A percentile compares a stretch with the other conserved stretches of the same genome.
Conservation (phyloP, 2,888 invertebrate species). For the Megalurothrips usitatus region DNA sequence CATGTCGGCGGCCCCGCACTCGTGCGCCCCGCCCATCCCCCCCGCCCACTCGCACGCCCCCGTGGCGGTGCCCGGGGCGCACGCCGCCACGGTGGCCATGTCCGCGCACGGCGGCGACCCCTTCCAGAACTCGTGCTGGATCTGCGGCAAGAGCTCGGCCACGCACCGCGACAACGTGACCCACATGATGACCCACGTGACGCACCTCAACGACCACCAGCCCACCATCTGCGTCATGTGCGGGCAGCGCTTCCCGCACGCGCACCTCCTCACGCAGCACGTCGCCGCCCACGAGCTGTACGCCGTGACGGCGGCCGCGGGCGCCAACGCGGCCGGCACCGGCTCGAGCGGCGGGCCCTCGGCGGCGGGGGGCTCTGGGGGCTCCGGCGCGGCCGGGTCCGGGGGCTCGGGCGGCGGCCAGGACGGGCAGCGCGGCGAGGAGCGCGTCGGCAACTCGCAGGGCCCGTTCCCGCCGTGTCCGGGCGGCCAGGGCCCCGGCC, state of each 20-base stretch:
- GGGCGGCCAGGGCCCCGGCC: background rate
- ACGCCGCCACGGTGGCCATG: background rate
- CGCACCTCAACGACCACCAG: constrained; percentile 17
- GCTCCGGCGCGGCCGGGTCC: background rate
- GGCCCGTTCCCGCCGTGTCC: constrained; percentile 1
- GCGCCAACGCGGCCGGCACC: background rate
- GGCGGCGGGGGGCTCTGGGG: background rate
- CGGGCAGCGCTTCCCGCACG: constrained; percentile 18
- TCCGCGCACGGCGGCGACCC: background rate
- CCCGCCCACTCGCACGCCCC: background rate
- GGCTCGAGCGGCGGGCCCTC: background rate
- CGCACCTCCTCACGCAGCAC: constrained; percentile 3
- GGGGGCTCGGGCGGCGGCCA: background rate
- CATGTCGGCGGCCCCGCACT: constrained; percentile 2
- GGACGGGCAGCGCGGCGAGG: constrained; percentile 11
- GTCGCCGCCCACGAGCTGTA: constrained; percentile 5
- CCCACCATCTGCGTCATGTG: constrained; percentile 9
- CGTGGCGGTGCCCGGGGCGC: background rate
- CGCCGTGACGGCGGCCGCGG: background rate
- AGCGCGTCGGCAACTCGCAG: background rate
- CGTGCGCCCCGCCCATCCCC: constrained; percentile 18
- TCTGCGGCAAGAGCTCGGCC: constrained; percentile 15
- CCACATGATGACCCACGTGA: constrained; percentile 14
- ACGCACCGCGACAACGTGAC: constrained; percentile 21
- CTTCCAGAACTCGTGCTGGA: constrained; percentile 14